Base-by-base conservation (phyloP, 2,797 vertebrate genomes). In the Natrix natrix region DNA sequence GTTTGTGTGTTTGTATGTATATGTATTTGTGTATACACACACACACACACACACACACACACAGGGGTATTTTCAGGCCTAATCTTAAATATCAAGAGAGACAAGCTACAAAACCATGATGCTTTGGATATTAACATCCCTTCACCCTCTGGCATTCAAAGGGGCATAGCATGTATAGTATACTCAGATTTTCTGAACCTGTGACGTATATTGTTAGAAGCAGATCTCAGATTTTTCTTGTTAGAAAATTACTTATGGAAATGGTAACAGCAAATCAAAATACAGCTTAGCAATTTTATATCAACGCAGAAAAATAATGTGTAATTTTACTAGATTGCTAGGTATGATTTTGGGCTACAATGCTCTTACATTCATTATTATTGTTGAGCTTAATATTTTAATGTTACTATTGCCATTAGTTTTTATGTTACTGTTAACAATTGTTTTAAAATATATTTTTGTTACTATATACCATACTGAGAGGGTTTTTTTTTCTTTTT, bases 201-300 rank as follows among this genome's bases (percentile, higher is more conserved):
- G n/a, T 60, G 24, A 60, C 61, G 13, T 52, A 55, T 0, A 66
- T 88, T 13, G 6, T n/a, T 78, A 28, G 37, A 56, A 61, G 12
- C 32, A 56, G 48, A 28, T 37, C 10, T 24, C 55, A 26, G 22
- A 66, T 63, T 88, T 60, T 56, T 3, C 69, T 63, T 6, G 17
- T 78, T 88, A 88, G 13, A 4, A 78, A 60, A 8, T 14, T 52
- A 91, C 12, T 8, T 48, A 48, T 0, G 20, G 26, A 93, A 90
- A 32, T 13, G 5, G 7, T 0, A 16, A 24, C 1, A 16, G 0
- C 6, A 20, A 28, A 54, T 0, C 12, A 37, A 4, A 52, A 90
- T 1, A 88, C n/a, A 16, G 11, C 11, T 60, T 0, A 60, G 7
- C 2, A 13, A 20, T 91, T 91, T 17, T 92, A 10, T 43, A 12